Evolutionary conservation across 30 jellyfish, hydroid and myxozoan genomes (phyloP).

Genomic region (Mastigias papua): DNA sequence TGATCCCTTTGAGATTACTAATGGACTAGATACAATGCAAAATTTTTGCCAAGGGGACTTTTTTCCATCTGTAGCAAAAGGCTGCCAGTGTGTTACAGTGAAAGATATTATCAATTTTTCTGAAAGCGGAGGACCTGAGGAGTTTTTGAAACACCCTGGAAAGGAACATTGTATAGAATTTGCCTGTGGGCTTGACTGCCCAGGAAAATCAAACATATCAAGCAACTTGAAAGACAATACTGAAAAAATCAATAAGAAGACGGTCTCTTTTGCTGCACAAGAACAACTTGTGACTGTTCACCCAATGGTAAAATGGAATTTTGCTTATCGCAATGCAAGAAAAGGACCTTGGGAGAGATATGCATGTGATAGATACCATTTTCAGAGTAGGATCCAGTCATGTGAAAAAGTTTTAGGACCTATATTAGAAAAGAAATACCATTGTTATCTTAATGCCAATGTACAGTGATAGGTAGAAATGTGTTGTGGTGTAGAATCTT

Average conservation of each 20-base stretch:
- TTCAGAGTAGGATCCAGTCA: conserved; percentile 40
- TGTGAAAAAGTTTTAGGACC: conserved; percentile 42
- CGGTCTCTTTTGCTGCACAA: conserved; percentile 51
- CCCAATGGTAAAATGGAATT: conserved; percentile 60
- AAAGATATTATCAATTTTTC: not conserved
- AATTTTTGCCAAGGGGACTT: not conserved
- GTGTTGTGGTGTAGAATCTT: too few relatives aligned
- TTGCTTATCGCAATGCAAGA: conserved; percentile 62
- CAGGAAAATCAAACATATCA: not conserved
- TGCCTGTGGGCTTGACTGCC: not conserved
- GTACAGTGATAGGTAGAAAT: not conserved
- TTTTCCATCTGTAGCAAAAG: conserved; percentile 40
- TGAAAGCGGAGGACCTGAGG: not conserved
- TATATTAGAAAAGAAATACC: conserved; percentile 24
- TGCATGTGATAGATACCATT: conserved; percentile 69
- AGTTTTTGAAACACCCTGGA: not conserved
- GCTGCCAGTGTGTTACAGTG: not conserved
- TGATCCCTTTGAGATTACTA: not conserved
- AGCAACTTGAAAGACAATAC: not conserved
- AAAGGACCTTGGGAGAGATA: conserved; percentile 72
- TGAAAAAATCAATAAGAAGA: conserved; percentile 15
- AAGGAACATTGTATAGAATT: not conserved
- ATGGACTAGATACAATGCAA: not conserved
- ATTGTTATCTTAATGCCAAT: conserved; percentile 3
- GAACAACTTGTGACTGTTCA: conserved; percentile 47